These are phyloP conservation scores for Thelaira solivaga DNA, from an alignment of 2,888 invertebrate genomes.

Conservation along the genomic window DNA sequence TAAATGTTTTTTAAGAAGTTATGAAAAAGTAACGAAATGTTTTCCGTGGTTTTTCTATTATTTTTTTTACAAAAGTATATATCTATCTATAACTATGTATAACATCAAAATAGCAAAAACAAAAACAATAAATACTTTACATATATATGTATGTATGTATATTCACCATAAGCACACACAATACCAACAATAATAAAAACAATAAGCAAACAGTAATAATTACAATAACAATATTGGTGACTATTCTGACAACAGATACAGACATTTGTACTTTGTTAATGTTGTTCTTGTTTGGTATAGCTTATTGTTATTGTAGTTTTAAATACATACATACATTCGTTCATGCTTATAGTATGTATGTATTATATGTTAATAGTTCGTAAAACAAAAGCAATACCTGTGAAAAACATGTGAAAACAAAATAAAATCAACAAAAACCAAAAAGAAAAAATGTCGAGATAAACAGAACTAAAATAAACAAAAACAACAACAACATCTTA, in stretches of 20 bases:
- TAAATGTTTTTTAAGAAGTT: background rate
- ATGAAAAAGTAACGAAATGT: slow-evolving; percentile 49
- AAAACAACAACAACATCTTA: slow-evolving; percentile 52
- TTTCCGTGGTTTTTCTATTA: too few species aligned
- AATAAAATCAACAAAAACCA: slow-evolving; percentile 55
- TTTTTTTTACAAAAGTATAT: background rate
- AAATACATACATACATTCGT: background rate
- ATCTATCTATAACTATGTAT: background rate
- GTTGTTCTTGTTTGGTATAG: slow-evolving; percentile 67
- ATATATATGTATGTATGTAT: slow-evolving; percentile 3
- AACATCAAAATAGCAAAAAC: slow-evolving; percentile 28
- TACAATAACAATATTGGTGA: slow-evolving; percentile 62
- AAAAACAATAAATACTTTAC: slow-evolving; percentile 37
- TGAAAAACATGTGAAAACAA: slow-evolving; percentile 51
- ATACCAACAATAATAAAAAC: slow-evolving; percentile 41
- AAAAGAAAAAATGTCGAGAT: slow-evolving; percentile 40
- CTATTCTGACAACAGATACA: slow-evolving; percentile 63
- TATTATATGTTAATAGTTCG: slow-evolving; percentile 67
- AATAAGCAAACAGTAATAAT: slow-evolving; percentile 55
- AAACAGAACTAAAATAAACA: slow-evolving; percentile 50
- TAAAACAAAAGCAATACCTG: slow-evolving; percentile 56
- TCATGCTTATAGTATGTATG: slow-evolving; percentile 1
- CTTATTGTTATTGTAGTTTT: slow-evolving; percentile 46
- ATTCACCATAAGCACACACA: slow-evolving; percentile 37
- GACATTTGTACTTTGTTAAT: slow-evolving; percentile 60